These are phyloP conservation scores for Mus caroli DNA, from an alignment of 2,797 vertebrate species.

Conservation along the genomic window DNA sequence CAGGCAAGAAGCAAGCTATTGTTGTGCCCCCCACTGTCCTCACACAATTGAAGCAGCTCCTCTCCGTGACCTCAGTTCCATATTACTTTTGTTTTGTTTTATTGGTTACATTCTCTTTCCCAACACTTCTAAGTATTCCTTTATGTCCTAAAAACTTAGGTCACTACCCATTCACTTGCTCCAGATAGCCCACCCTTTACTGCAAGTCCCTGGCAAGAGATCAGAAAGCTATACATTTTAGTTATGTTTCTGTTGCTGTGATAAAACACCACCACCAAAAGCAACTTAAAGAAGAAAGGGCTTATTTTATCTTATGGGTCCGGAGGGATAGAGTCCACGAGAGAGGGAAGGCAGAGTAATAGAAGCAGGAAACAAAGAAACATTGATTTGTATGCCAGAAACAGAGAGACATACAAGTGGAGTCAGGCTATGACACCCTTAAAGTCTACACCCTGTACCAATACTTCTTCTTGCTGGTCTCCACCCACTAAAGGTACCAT, in stretches of 20 bases:
- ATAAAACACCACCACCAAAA: background rate
- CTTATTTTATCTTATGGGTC: background rate
- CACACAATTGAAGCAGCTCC: constrained; percentile 26
- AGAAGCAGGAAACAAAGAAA: background rate
- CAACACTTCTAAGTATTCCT: background rate
- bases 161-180: background rate
- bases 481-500: background rate
- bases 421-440: background rate
- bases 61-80: constrained; percentile 3
- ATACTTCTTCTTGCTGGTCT: background rate
- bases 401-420: background rate
- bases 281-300: background rate
- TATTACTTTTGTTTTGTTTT: constrained; percentile 17
- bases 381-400: background rate
- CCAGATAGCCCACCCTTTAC: background rate
- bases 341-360: background rate
- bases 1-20: constrained; percentile 27
- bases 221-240: background rate
- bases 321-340: background rate
- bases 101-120: background rate
- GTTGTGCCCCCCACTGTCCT: background rate
- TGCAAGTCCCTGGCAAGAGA: background rate
- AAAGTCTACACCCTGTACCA: background rate
- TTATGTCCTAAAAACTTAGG: background rate
- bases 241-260: background rate